These are phyloP conservation scores for Sialia sialis DNA, from an alignment of 2,113 vertebrate species.

Conservation along the genomic window DNA sequence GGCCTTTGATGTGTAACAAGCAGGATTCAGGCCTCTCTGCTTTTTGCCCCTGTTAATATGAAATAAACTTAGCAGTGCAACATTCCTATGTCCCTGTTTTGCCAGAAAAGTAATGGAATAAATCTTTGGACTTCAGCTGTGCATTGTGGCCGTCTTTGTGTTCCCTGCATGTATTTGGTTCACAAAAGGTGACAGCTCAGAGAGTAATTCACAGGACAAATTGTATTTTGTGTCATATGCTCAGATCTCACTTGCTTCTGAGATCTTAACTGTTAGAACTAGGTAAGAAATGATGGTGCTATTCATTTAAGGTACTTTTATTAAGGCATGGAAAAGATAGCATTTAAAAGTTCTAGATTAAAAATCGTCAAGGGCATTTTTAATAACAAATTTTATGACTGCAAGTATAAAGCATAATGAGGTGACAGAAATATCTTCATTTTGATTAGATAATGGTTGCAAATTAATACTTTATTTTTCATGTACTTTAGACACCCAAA, in stretches of 20 bases:
- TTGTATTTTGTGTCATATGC: background rate
- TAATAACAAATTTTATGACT: background rate
- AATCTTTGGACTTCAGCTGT: background rate
- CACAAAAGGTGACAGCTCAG: background rate
- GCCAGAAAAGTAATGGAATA: background rate
- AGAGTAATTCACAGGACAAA: background rate
- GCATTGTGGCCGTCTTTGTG: background rate
- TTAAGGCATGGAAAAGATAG: background rate
- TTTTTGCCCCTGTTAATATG: background rate
- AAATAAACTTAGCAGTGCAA: background rate
- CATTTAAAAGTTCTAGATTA: background rate
- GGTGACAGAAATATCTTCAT: background rate
- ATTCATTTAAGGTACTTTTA: background rate
- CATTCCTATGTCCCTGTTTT: background rate
- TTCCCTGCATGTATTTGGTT: background rate
- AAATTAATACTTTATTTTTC: background rate
- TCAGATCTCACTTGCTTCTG: background rate
- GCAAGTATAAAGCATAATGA: background rate
- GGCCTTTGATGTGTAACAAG: background rate
- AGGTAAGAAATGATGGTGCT: background rate
- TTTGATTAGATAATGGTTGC: conserved; percentile 13
- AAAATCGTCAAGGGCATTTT: background rate
- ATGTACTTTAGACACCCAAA: background rate
- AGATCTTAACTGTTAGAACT: background rate
- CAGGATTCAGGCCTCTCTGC: background rate